A percentile compares a stretch with the other conserved stretches of the same genome.
Conservation (phyloP, 2,113 vertebrate species). For the Furnarius figulus region DNA sequence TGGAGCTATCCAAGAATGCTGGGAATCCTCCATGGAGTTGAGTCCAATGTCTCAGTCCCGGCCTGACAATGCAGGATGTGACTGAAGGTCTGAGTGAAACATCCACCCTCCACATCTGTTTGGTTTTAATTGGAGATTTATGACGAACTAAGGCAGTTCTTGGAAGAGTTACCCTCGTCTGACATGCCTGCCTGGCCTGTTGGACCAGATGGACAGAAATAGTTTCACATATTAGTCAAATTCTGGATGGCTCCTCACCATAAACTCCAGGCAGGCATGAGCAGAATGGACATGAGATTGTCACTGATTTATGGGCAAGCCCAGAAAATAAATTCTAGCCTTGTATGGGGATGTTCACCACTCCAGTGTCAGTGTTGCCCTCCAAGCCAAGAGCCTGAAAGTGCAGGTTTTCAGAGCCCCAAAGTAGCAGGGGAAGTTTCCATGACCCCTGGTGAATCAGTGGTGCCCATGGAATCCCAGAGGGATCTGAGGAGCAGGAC, state of each 20-base stretch:
- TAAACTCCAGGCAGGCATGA: not conserved
- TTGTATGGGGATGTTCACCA: not conserved
- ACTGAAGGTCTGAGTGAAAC: not conserved
- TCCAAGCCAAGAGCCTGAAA: conserved; percentile 14
- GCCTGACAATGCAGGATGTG: not conserved
- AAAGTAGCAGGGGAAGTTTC: conserved; percentile 39
- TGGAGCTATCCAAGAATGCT: conserved; percentile 13
- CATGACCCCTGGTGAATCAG: not conserved
- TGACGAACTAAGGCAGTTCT: conserved; percentile 24
- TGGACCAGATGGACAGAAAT: conserved; percentile 49
- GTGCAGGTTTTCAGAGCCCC: not conserved
- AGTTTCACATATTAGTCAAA: conserved; percentile 36
- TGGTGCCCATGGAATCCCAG: not conserved
- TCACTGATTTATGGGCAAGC: conserved; percentile 8
- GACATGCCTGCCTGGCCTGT: not conserved
- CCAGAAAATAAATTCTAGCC: conserved; percentile 26
- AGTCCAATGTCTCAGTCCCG: fast-evolving
- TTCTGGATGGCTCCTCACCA: conserved; percentile 33
- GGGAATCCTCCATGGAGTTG: not conserved
- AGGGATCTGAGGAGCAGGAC: not conserved
- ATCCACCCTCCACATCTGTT: conserved; percentile 43
- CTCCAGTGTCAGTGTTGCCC: not conserved
- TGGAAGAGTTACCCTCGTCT: not conserved
- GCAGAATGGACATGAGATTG: not conserved
- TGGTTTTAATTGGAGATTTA: conserved; percentile 16